phyloP scores from a whole-genome alignment of 2,113 vertebrate genomes.

The Rallus limicola region DNA sequence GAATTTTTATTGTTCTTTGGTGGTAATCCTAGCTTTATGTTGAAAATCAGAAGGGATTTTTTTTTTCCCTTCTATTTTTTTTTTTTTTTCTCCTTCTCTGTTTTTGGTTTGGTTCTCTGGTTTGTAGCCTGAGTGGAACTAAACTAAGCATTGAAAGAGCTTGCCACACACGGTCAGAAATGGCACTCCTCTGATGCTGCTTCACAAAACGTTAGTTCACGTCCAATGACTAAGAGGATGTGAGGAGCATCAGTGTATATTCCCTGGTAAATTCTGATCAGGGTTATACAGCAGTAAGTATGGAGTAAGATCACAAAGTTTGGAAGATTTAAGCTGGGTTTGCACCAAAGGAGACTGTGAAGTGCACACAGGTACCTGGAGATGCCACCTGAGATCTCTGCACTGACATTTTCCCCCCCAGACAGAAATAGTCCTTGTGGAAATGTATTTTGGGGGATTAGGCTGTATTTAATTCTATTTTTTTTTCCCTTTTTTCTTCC shows the following conservation, averaged over 20 bases:
- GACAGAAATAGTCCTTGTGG: neutral
- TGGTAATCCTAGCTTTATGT: slow-evolving; percentile 58
- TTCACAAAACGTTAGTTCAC: neutral
- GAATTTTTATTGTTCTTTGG: slow-evolving; percentile 67
- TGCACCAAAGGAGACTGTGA: neutral
- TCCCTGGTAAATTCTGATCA: neutral
- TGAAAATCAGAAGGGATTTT: slow-evolving; percentile 55
- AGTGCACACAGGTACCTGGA: fast-evolving
- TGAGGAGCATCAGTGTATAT: neutral
- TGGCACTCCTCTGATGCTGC: neutral
- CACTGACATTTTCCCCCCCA: neutral
- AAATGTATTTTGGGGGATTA: neutral
- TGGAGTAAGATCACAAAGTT: neutral
- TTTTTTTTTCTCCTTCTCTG: neutral
- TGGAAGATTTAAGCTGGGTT: neutral
- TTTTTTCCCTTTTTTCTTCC: neutral
- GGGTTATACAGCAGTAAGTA: fast-evolving
- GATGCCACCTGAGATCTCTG: neutral
- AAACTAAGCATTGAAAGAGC: slow-evolving; percentile 47
- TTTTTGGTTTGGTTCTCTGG: slow-evolving; percentile 29
- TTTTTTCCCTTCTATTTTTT: neutral
- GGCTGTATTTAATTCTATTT: neutral
- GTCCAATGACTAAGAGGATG: neutral
- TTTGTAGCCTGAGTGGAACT: slow-evolving; percentile 58
- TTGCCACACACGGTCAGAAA: slow-evolving; percentile 14